These are phyloP conservation scores for Sitodiplosis mosellana DNA, from an alignment of 1,140 invertebrate genomes.

Conservation along the genomic window DNA sequence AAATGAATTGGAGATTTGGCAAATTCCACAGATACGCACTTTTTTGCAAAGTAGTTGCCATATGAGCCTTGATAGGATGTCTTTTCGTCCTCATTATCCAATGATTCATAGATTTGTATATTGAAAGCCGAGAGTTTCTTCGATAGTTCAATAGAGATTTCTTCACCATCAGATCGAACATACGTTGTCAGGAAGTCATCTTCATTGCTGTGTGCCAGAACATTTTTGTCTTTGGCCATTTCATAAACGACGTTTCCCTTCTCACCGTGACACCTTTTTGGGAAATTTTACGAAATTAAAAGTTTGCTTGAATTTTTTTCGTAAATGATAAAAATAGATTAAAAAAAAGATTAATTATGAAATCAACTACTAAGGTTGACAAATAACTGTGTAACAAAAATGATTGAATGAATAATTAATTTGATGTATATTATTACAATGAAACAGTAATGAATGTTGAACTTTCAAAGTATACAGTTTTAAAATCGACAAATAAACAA, in stretches of 20 bases:
- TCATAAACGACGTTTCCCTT: conserved; percentile 47
- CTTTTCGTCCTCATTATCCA: conserved; percentile 10
- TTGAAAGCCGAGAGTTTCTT: conserved; percentile 11
- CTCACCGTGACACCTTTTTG: conserved; percentile 63
- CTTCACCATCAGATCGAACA: conserved; percentile 20
- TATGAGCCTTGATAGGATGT: conserved; percentile 18
- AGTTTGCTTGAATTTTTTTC: no score
- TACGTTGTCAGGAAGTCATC: conserved; percentile 19
- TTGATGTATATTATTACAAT: no score
- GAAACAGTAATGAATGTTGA: no score
- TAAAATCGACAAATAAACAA: no score
- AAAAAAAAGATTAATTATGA: no score
- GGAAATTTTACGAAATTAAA: no score
- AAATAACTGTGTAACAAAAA: no score
- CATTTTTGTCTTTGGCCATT: conserved; percentile 33
- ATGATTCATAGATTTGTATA: conserved; percentile 11
- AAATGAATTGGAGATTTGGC: no score
- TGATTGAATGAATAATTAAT: no score
- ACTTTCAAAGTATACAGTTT: no score
- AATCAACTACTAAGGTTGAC: no score
- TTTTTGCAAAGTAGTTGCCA: conserved; percentile 27
- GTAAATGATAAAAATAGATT: no score
- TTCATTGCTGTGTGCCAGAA: conserved; percentile 24
- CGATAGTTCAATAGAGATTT: conserved; percentile 15
- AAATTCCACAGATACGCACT: conserved; percentile 15